These are phyloP conservation scores for Brienomyrus brachyistius DNA, from an alignment of 2,113 vertebrate genomes.

Conservation along the genomic window DNA sequence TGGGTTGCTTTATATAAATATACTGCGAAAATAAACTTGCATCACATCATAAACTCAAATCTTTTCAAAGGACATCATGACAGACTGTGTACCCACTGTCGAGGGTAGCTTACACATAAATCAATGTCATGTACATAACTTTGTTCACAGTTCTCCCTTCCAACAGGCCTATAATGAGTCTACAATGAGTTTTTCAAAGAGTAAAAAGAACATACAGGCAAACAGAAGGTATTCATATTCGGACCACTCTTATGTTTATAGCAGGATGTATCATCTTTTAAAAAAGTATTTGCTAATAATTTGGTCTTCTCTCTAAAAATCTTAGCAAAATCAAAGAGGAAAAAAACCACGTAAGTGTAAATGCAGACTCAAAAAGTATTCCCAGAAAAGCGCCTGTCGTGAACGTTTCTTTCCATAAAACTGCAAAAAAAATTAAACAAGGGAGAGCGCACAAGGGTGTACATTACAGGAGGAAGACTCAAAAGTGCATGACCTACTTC, in stretches of 20 bases:
- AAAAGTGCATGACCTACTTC: conserved; percentile 8
- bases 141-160: conserved; percentile 39
- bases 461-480: conserved; percentile 37
- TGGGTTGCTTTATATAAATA: conserved; percentile 40
- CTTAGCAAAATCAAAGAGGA: conserved; percentile 36
- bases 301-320: conserved; percentile 42
- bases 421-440: background rate
- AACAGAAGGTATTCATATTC: background rate
- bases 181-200: conserved; percentile 47
- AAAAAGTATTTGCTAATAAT: conserved; percentile 46
- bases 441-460: conserved; percentile 22
- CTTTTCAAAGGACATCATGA: conserved; percentile 38
- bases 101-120: conserved; percentile 40
- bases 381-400: background rate
- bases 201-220: background rate
- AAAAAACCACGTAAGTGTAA: conserved; percentile 45
- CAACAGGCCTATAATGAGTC: conserved; percentile 57
- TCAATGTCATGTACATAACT: conserved; percentile 46
- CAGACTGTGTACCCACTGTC: conserved; percentile 32
- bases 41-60: conserved; percentile 41
- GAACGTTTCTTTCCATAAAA: background rate
- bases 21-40: conserved; percentile 41
- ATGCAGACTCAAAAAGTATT: conserved; percentile 40
- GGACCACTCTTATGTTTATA: conserved; percentile 32
- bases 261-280: conserved; percentile 49